Evolutionary conservation across 2,888 invertebrate species (phyloP), one percentile per base, ranked within the genome.

Genomic region (Stramonita haemastoma): DNA sequence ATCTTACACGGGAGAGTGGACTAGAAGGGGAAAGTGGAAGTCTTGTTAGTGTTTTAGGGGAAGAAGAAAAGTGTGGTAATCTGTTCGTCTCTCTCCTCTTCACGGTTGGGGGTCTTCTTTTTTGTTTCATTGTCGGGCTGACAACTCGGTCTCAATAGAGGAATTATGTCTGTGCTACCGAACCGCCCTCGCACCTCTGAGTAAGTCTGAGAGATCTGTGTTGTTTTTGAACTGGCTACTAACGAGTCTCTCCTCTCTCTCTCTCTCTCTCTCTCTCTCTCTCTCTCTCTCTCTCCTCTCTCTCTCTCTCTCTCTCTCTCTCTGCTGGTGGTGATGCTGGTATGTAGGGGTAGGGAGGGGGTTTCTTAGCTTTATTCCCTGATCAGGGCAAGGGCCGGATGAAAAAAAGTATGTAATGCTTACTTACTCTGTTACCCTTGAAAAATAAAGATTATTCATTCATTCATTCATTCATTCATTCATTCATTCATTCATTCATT

Each of bases 151-250:
- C 66, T 66, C 5, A 66, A 66, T 66, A 66, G 66, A 5, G 66
- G 66, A 66, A 66, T 11, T 15, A 81, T 81, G 81, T 81, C 81
- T 34, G 81, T 81, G 34, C 22, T 81, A 22, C 81, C 81, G 36
- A 19, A 34, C 19, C 81, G 81, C 17, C 81, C 81, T 36, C 81
- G 81, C 34, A 81, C 81, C 4, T 81, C 81, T 36, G 81, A 81
- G 81, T 81, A 34, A 81, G 81, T 81, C 15, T 19, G 29, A n/a
- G 5, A 17, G 81, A 34, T 81, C 36, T 81, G 81, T 81, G 81
- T 81, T 81, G 36, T 15, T 32, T 81, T 13, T 81, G 81, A 66
- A 26, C 32, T 29, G 77, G 81, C 19, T 32, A 11, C 19, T 81
- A 34, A 32, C n/a, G 77, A 29, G 77, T 15, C 34, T 1, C 19